Base-by-base conservation (phyloP, 2,888 invertebrate genomes). In the Macaria liturata region DNA sequence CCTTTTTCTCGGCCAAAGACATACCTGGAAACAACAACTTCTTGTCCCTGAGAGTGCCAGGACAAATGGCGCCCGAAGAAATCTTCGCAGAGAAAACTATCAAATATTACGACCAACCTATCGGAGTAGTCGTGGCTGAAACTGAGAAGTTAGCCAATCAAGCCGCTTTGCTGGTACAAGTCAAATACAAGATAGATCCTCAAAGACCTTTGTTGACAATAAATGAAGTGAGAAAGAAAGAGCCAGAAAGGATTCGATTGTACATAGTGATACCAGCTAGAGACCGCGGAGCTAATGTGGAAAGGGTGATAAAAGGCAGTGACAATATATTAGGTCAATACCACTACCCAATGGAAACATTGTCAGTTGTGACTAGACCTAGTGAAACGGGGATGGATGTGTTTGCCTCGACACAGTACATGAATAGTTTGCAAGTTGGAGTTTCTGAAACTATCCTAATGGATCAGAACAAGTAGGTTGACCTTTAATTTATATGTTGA, bases 261-360 rank as follows among this genome's bases (percentile, higher is more conserved):
- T 76, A 68, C 40, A 43, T 74, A 0, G 60, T 74, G 0, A 65
- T 79, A 46, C 83, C 85, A 30, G 83, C 87, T 1, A 79, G 75
- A 58, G 83, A 78, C 9, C 75, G 78, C 46, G 90, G 90, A 0
- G 9, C 65, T 0, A 76, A 93, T 63, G 79, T 92, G 0, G 83
- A 86, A 39, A 89, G 86, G 57, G 84, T 93, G 0, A 80, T 95
- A 5, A 93, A 92, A 59, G 96, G 95, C 0, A 83, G 73, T 34
- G 90, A 93, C 45, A 81, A 90, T 47, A 83, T 92, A 50, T 93
- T 89, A 3, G 75, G 85, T 20, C 96, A 96, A 72, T 95, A 95
- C 71, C 95, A 95, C 74, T 95, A 93, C 65, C 92, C 93, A 1
- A 94, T 96, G 95, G 96, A 96, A 78, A 93, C 94, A 0, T 92